phyloP scores from a whole-genome alignment of 1,140 invertebrate species.

The Eumaeus atala region DNA sequence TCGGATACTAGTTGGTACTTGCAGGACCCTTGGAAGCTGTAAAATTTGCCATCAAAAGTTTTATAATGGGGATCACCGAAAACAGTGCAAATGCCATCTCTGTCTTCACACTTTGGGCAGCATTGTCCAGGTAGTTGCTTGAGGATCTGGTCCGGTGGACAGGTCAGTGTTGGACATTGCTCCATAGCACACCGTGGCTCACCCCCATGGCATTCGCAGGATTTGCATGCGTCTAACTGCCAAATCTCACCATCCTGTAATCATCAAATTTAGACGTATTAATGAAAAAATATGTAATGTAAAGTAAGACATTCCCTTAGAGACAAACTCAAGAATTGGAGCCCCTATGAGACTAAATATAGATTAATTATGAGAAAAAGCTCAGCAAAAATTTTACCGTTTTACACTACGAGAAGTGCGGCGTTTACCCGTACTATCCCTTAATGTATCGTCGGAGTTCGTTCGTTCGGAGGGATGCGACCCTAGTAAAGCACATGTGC shows the following conservation, averaged over 20 bases:
- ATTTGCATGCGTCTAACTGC: constrained; percentile 89
- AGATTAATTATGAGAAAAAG: too few species aligned
- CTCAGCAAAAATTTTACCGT: too few species aligned
- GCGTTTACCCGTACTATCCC: too few species aligned
- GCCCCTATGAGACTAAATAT: too few species aligned
- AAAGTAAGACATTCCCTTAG: too few species aligned
- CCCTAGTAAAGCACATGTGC: too few species aligned
- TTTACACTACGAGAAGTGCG: too few species aligned
- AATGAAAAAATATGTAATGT: neutral
- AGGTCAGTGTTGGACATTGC: constrained; percentile 80
- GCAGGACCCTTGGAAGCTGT: constrained; percentile 93
- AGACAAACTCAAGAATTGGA: too few species aligned
- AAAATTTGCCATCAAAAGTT: constrained; percentile 94
- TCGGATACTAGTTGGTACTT: constrained; percentile 91
- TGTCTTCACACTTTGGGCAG: constrained; percentile 89
- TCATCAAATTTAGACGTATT: neutral
- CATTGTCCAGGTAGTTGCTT: constrained; percentile 85
- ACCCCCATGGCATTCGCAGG: constrained; percentile 86
- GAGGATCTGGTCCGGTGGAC: constrained; percentile 82
- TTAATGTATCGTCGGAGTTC: too few species aligned
- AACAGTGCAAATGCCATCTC: constrained; percentile 92
- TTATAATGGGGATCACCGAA: constrained; percentile 95
- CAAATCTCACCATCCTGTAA: constrained; percentile 89
- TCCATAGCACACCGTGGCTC: constrained; percentile 86
- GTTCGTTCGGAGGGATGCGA: too few species aligned